A percentile compares a stretch with the other conserved stretches of the same genome.
phyloP scores from a whole-genome alignment of 1,140 invertebrate genomes.

The Drosophila kanapiae region DNA sequence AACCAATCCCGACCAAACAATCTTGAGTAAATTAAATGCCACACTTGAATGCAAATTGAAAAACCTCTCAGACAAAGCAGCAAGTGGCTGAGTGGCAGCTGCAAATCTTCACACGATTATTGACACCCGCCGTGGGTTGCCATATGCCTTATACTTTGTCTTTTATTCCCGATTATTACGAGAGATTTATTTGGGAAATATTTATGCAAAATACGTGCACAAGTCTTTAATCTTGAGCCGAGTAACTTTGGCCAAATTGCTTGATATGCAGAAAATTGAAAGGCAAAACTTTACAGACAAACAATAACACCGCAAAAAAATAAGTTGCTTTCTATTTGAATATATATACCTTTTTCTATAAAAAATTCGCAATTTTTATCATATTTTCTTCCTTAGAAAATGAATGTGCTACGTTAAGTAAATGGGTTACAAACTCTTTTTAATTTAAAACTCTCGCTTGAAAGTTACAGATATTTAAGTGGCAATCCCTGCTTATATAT shows the following conservation, averaged over 20 bases:
- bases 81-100: conserved; percentile 55
- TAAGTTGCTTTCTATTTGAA: no score
- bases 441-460: no score
- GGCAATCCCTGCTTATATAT: no score
- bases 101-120: conserved; percentile 62
- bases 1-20: conserved; percentile 37
- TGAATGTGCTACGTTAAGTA: no score
- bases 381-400: no score
- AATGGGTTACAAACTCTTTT: no score
- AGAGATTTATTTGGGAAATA: conserved; percentile 64
- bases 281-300: conserved; percentile 75
- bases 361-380: no score
- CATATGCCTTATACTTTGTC: conserved; percentile 33
- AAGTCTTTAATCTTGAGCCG: conserved; percentile 73
- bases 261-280: conserved; percentile 85
- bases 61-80: conserved; percentile 46
- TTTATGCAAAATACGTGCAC: conserved; percentile 80
- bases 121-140: conserved; percentile 11
- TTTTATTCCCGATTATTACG: conserved; percentile 36
- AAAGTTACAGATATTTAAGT: no score
- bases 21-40: conserved; percentile 59
- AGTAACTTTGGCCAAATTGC: conserved; percentile 67
- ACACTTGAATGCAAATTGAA: conserved; percentile 64
- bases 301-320: conserved; percentile 4
- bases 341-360: no score